phyloP scores from a whole-genome alignment of 2,797 vertebrate species.

The Pogoniulus pusillus region DNA sequence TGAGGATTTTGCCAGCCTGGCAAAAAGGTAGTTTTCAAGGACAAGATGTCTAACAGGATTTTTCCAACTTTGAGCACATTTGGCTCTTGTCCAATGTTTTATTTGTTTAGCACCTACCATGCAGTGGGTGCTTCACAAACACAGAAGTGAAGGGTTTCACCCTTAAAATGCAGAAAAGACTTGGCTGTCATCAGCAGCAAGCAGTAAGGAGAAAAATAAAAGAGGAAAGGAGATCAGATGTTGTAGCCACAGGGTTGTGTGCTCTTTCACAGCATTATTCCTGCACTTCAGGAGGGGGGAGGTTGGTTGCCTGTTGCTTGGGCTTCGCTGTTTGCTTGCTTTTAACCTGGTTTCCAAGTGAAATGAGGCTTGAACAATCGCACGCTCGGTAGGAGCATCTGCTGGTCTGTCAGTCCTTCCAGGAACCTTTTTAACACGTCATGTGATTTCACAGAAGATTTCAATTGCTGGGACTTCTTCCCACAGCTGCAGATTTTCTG shows the following conservation, averaged over 20 bases:
- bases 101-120: background rate
- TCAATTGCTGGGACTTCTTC: background rate
- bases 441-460: background rate
- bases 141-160: background rate
- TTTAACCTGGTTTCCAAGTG: slow-evolving; percentile 12
- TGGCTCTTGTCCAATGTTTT: background rate
- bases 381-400: background rate
- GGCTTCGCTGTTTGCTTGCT: background rate
- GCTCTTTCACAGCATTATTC: background rate
- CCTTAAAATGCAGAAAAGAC: background rate
- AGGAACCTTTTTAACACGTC: background rate
- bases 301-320: background rate
- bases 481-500: background rate
- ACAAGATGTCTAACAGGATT: background rate
- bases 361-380: slow-evolving; percentile 20
- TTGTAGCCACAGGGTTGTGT: background rate
- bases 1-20: background rate
- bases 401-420: background rate
- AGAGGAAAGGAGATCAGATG: background rate
- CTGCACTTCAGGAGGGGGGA: background rate
- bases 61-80: background rate
- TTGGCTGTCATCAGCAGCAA: background rate
- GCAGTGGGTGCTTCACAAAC: background rate
- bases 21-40: background rate
- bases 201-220: background rate